Evolutionary conservation across 2,888 invertebrate species (phyloP), one percentile per base, ranked within the genome.

Genomic region (Griposia aprilina): DNA sequence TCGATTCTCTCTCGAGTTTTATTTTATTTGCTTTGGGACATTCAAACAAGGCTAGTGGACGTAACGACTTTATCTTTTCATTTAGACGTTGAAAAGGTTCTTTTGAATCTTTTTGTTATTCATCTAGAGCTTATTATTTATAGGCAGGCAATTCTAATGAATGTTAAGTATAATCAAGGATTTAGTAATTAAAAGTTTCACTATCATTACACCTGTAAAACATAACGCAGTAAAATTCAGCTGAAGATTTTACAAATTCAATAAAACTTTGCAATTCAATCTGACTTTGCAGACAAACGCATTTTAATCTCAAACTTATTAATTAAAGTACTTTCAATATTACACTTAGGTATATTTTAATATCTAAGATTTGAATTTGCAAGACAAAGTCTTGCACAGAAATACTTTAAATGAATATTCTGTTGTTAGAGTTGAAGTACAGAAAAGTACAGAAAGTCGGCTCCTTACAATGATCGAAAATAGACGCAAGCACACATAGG

Each of bases 1-100:
- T 89, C 90, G 90, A 89, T 88, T 84, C 63, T 45, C 77, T 67
- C 74, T 69, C 45, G 69, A 78, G 74, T 85, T 84, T 87, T 91
- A 90, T 88, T 90, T 87, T 74, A 84, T 88, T 89, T 87, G 75
- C 68, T 78, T 82, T 13, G 70, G 57, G 59, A 78, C 65, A 67
- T 76, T 89, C 62, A 57, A 59, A 72, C 55, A 45, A 11, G 60
- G 5, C 50, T 26, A 71, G 77, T 71, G 20, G 52, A 69, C 23
- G 59, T 67, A 57, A 68, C 45, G 45, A 78, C 78, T 87, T 84
- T 65, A 75, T 70, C 45, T 74, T 63, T 63, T 30, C 52, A 26
- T 78, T 84, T 63, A 41, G 10, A 74, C 67, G 48, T 30, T 55
- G 23, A 23, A 36, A 60, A 26, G 23, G 15, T 45, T 36, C 0